These are phyloP conservation scores for Patella caerulea DNA, from an alignment of 2,888 invertebrate genomes.

Conservation along the genomic window DNA sequence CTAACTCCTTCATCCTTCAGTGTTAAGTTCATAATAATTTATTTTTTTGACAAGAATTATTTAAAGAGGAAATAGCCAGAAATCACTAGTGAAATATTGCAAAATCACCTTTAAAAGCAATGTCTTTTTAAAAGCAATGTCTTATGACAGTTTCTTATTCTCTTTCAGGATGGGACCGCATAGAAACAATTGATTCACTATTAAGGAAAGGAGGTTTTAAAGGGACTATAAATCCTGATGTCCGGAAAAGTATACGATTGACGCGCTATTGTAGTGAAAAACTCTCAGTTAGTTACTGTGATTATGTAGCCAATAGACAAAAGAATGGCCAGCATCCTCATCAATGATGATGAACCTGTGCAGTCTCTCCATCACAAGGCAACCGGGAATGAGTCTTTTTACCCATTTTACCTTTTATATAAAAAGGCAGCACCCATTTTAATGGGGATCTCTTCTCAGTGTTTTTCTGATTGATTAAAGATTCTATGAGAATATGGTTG, in stretches of 20 bases:
- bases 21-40: too few species aligned
- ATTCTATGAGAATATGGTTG: too few species aligned
- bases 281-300: slow-evolving; percentile 76
- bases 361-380: slow-evolving; percentile 44
- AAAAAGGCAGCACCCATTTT: slow-evolving; percentile 12
- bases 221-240: slow-evolving; percentile 74
- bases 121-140: background rate
- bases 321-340: slow-evolving; percentile 47
- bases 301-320: slow-evolving; percentile 65
- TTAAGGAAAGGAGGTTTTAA: slow-evolving; percentile 97
- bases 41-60: too few species aligned
- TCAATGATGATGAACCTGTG: slow-evolving; percentile 60
- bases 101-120: too few species aligned
- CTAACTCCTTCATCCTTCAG: too few species aligned
- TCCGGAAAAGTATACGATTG: slow-evolving; percentile 88
- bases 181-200: slow-evolving; percentile 97
- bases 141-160: slow-evolving; percentile 2
- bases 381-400: slow-evolving; percentile 22
- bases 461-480: background rate
- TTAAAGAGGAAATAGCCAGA: background rate
- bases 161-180: slow-evolving; percentile 93
- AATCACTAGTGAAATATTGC: background rate
- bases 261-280: slow-evolving; percentile 98
- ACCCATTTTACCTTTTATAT: slow-evolving; percentile 2
- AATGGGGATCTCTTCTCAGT: background rate